These are phyloP conservation scores for Altica lythri DNA, from an alignment of 2,888 invertebrate species.

Conservation along the genomic window DNA sequence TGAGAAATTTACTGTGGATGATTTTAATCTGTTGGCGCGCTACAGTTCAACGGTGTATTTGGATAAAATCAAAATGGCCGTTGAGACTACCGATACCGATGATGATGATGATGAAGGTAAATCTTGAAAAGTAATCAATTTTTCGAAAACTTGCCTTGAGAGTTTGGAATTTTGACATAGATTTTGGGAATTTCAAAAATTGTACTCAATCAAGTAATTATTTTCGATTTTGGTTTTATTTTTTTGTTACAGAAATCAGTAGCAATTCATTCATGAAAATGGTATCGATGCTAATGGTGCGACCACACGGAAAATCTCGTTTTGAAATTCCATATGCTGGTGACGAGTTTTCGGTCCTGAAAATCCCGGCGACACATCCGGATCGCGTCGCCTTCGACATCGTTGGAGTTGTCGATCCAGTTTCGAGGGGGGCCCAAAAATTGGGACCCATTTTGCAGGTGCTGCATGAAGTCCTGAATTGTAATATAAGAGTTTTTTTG, in stretches of 20 bases:
- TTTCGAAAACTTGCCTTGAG: not conserved
- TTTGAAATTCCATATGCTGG: conserved; percentile 69
- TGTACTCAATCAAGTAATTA: not conserved
- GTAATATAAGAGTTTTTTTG: conserved; percentile 84
- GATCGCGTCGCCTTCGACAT: conserved; percentile 73
- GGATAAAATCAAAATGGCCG: conserved; percentile 73
- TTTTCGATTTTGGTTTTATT: not conserved
- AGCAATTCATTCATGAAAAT: conserved; percentile 80
- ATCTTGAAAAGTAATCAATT: not conserved
- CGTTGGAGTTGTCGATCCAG: conserved; percentile 89
- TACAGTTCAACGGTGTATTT: conserved; percentile 71
- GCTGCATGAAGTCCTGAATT: conserved; percentile 85
- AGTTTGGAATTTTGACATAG: conserved; percentile 37
- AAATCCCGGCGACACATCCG: conserved; percentile 59
- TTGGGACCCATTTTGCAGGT: conserved; percentile 82
- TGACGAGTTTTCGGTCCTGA: conserved; percentile 64
- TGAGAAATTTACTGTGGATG: conserved; percentile 83
- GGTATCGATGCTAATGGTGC: conserved; percentile 75
- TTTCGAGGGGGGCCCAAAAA: conserved; percentile 91
- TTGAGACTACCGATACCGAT: conserved; percentile 65
- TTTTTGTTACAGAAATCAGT: conserved; percentile 57
- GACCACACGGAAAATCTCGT: conserved; percentile 71
- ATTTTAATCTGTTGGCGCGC: conserved; percentile 87
- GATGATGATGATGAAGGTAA: conserved; percentile 54
- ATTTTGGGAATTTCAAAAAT: too few species aligned